These are phyloP conservation scores for Cydia fagiglandana DNA, from an alignment of 1,140 invertebrate genomes.

Conservation along the genomic window DNA sequence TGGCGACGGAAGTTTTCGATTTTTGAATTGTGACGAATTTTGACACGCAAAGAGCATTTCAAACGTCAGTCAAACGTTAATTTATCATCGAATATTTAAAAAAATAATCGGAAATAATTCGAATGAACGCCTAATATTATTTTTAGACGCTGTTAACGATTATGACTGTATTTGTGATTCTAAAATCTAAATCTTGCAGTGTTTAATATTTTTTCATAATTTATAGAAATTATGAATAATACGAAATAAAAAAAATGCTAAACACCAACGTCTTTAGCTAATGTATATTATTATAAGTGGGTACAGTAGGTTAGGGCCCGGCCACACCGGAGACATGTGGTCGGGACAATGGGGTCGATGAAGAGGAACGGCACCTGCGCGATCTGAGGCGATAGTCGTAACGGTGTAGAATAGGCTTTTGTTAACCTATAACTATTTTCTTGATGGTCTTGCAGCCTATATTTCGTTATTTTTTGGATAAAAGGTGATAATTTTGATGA, in stretches of 20 bases:
- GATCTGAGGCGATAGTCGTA: conserved; percentile 6
- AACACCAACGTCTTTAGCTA: background rate
- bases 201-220: too few relatives aligned
- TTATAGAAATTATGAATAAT: too few relatives aligned
- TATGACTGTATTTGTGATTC: too few relatives aligned
- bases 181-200: too few relatives aligned
- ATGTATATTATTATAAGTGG: background rate
- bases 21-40: conserved; percentile 23
- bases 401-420: background rate
- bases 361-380: conserved; percentile 27
- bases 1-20: background rate
- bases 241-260: background rate
- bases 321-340: background rate
- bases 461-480: background rate
- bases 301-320: background rate
- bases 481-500: too few relatives aligned
- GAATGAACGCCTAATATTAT: too few relatives aligned
- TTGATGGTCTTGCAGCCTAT: background rate
- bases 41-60: background rate
- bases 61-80: background rate
- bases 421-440: background rate
- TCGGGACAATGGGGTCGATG: conserved; percentile 19
- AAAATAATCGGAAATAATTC: background rate
- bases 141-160: too few relatives aligned
- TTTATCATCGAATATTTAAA: background rate